phyloP scores from a whole-genome alignment of 1,140 invertebrate genomes.

The Saccostrea cuccullata region DNA sequence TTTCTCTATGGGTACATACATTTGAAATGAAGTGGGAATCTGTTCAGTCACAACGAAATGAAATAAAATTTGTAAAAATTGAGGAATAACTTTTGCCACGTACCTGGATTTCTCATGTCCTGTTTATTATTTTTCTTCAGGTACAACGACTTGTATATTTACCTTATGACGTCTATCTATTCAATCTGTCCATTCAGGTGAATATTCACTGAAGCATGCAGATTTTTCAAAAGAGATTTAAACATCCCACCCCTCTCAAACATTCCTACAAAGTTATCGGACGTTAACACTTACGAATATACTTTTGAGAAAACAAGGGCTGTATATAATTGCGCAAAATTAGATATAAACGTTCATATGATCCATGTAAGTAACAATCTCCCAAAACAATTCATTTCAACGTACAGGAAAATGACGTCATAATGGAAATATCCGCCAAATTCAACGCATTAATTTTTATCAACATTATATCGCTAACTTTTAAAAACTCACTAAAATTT shows the following conservation, averaged over 20 bases:
- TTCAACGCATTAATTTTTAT: background rate
- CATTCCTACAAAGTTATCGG: background rate
- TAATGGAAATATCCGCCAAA: background rate
- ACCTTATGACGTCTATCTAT: background rate
- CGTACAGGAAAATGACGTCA: background rate
- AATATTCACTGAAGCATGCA: background rate
- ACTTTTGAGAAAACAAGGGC: too few species aligned
- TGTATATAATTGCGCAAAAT: too few species aligned
- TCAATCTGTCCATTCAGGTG: conserved; percentile 11
- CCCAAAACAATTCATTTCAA: background rate
- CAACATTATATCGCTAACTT: too few species aligned
- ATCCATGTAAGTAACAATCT: too few species aligned
- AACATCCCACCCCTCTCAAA: background rate
- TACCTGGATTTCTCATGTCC: background rate
- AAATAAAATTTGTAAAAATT: too few species aligned
- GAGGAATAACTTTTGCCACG: background rate
- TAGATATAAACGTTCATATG: too few species aligned
- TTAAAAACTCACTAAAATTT: too few species aligned
- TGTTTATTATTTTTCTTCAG: background rate
- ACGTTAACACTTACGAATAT: too few species aligned
- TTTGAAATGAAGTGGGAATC: too few species aligned
- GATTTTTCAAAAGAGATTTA: background rate
- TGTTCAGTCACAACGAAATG: too few species aligned
- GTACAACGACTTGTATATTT: background rate
- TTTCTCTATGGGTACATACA: too few species aligned